phyloP scores from a whole-genome alignment of 2,888 invertebrate species.

The Amphimallon solstitiale region DNA sequence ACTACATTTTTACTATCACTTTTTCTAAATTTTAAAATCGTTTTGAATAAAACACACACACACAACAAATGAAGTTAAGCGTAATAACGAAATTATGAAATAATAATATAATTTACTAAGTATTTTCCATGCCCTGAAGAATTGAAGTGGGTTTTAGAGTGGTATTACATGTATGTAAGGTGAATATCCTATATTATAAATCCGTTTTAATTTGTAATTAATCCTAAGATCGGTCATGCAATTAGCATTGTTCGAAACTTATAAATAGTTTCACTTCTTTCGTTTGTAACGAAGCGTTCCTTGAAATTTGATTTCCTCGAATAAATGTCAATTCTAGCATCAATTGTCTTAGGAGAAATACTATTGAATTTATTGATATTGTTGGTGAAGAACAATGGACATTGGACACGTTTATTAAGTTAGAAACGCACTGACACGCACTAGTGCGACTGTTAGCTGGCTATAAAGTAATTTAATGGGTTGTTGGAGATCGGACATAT shows the following conservation, averaged over 20 bases:
- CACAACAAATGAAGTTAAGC: no score
- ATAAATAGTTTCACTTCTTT: background rate
- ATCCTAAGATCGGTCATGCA: background rate
- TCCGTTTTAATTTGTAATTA: background rate
- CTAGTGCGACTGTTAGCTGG: background rate
- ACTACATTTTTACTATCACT: no score
- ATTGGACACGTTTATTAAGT: background rate
- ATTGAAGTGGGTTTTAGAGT: no score
- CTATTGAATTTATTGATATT: slow-evolving; percentile 1
- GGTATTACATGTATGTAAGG: no score
- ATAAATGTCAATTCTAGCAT: background rate
- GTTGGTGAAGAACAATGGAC: slow-evolving; percentile 17
- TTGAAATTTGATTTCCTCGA: slow-evolving; percentile 7
- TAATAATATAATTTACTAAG: no score
- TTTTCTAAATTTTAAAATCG: no score
- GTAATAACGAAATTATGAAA: no score
- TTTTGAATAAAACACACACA: no score
- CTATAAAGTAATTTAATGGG: slow-evolving; percentile 6
- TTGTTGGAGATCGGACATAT: background rate
- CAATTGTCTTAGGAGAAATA: slow-evolving; percentile 14
- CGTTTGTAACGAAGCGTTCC: background rate
- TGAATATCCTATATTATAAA: no score
- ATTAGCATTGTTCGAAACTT: background rate
- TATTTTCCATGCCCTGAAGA: no score
- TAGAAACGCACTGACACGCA: slow-evolving; percentile 1